A percentile compares a stretch with the other conserved stretches of the same genome.
Evolutionary conservation across 2,113 vertebrate genomes (phyloP).

Genomic region (Daphoenositta chrysoptera): DNA sequence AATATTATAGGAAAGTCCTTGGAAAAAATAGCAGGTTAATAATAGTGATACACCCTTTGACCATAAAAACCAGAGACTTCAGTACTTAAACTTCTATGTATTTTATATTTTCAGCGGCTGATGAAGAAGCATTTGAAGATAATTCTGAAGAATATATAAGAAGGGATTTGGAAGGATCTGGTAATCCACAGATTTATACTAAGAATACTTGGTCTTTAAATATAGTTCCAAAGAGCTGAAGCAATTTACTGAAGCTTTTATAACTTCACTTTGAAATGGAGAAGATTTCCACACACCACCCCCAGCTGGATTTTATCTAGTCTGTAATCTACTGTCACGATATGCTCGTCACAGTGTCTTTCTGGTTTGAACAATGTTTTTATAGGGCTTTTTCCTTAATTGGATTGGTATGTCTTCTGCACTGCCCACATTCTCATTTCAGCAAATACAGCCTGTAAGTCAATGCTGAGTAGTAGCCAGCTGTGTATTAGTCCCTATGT

Average conservation of each 20-base stretch:
- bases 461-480: not conserved
- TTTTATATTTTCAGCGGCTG: slow-evolving; percentile 81
- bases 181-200: slow-evolving; percentile 71
- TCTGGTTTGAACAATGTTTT: not conserved
- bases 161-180: slow-evolving; percentile 97
- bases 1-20: not conserved
- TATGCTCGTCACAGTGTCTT: not conserved
- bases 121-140: slow-evolving; percentile 99
- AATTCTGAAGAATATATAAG: slow-evolving; percentile 98
- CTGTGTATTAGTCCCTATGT: not conserved
- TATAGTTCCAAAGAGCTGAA: not conserved
- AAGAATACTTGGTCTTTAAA: slow-evolving; percentile 17
- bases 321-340: not conserved
- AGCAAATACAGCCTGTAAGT: not conserved
- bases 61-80: not conserved
- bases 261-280: not conserved
- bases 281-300: not conserved
- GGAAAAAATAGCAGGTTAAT: not conserved
- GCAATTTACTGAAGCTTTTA: not conserved
- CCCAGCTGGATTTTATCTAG: not conserved
- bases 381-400: not conserved
- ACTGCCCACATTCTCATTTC: not conserved
- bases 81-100: not conserved
- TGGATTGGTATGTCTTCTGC: not conserved
- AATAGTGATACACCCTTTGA: not conserved